These are phyloP conservation scores for Microcebus tavaratra DNA, from an alignment of 2,113 vertebrate genomes.

Conservation along the genomic window DNA sequence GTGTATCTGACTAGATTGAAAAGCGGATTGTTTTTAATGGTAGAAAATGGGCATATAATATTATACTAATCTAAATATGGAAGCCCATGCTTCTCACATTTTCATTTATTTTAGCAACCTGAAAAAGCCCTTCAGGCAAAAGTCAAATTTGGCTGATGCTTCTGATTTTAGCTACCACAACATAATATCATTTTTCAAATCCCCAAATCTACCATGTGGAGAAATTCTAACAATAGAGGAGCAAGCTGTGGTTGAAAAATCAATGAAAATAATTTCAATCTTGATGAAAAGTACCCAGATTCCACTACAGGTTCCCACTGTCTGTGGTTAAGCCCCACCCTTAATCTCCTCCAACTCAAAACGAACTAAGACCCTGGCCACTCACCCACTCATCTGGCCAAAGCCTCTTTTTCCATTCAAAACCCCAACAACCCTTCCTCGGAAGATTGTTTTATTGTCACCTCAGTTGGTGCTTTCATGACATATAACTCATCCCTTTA, in stretches of 20 bases:
- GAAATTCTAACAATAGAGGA: conserved; percentile 21
- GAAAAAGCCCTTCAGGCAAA: conserved; percentile 11
- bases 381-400: neutral
- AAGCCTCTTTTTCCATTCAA: neutral
- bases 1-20: neutral
- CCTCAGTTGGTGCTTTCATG: neutral
- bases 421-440: neutral
- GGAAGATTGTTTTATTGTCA: neutral
- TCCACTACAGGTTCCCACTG: neutral
- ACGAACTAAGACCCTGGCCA: neutral
- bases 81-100: conserved; percentile 28
- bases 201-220: neutral
- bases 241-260: neutral
- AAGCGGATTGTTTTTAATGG: neutral
- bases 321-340: neutral
- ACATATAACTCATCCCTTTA: neutral
- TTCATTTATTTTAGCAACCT: conserved; percentile 50
- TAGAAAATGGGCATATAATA: neutral
- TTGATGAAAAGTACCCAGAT: neutral
- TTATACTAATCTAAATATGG: conserved; percentile 12
- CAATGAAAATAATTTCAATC: neutral
- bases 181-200: neutral
- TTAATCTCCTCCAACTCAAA: neutral
- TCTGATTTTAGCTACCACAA: conserved; percentile 32
- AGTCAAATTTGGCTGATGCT: neutral